Conservation (phyloP, 2,113 vertebrate species). For the Ahaetulla prasina region DNA sequence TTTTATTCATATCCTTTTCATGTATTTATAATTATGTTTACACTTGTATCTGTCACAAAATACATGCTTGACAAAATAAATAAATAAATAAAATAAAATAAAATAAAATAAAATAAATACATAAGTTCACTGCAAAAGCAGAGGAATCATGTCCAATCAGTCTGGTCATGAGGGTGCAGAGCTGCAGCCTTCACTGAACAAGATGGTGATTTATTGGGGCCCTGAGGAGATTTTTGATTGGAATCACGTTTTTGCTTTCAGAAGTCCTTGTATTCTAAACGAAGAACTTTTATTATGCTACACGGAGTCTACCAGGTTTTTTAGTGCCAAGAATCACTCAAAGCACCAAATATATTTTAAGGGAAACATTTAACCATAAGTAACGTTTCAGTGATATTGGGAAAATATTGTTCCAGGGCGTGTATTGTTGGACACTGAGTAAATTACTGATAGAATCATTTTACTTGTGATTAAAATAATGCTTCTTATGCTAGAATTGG, state of each 20-base stretch:
- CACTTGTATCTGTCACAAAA: too few species aligned
- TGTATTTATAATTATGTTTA: too few species aligned
- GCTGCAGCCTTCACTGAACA: conserved; percentile 4
- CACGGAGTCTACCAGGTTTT: conserved; percentile 21
- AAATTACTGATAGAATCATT: not conserved
- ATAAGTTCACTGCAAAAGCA: not conserved
- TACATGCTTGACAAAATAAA: too few species aligned
- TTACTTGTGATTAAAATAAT: conserved; percentile 12
- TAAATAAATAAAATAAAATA: too few species aligned
- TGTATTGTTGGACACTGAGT: conserved; percentile 30
- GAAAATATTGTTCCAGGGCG: conserved; percentile 49
- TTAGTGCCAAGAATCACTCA: conserved; percentile 47
- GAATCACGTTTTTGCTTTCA: conserved; percentile 18
- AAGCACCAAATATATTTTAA: conserved; percentile 39
- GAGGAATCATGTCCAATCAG: fast-evolving
- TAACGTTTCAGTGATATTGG: conserved; percentile 37
- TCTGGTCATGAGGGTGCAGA: not conserved
- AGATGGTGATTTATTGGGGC: conserved; percentile 45
- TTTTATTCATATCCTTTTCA: too few species aligned
- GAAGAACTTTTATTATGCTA: conserved; percentile 36
- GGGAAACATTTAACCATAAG: conserved; percentile 47
- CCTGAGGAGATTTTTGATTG: conserved; percentile 28
- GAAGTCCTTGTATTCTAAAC: conserved; percentile 38
- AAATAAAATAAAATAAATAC: too few species aligned
- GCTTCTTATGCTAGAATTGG: not conserved